Conservation (phyloP, 2,888 invertebrate species). For the Siphlonurus alternatus region DNA sequence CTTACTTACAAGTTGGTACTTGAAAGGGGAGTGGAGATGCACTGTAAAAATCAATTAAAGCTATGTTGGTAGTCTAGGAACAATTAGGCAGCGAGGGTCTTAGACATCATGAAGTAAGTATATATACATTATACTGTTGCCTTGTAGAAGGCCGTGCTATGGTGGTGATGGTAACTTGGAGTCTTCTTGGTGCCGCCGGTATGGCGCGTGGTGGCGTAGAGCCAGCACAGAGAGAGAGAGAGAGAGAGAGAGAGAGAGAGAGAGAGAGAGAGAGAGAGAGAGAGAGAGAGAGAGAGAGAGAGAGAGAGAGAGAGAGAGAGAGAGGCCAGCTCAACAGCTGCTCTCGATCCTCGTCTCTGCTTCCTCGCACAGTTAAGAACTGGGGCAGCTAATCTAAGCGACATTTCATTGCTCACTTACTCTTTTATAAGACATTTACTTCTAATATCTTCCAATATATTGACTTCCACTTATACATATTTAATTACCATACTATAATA, state of each 20-base stretch:
- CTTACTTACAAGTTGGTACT: not conserved
- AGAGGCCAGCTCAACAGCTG: no score
- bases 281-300: no score
- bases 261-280: no score
- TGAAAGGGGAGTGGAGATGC: not conserved
- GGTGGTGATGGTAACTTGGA: no score
- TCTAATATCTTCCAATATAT: not conserved
- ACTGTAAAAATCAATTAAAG: not conserved
- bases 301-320: no score
- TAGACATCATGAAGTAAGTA: no score
- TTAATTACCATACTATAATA: no score
- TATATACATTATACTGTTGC: no score
- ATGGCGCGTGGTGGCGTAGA: not conserved
- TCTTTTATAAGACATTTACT: not conserved
- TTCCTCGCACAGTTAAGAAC: not conserved
- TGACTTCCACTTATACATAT: not conserved
- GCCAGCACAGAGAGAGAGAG: not conserved
- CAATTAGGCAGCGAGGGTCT: not conserved
- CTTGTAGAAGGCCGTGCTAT: no score
- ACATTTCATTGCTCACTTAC: not conserved
- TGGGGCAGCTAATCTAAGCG: not conserved
- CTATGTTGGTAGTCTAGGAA: not conserved
- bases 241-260: no score
- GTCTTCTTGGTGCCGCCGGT: not conserved
- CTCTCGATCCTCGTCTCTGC: not conserved